phyloP scores from a whole-genome alignment of 1,140 invertebrate species.

The Aplysia californica region DNA sequence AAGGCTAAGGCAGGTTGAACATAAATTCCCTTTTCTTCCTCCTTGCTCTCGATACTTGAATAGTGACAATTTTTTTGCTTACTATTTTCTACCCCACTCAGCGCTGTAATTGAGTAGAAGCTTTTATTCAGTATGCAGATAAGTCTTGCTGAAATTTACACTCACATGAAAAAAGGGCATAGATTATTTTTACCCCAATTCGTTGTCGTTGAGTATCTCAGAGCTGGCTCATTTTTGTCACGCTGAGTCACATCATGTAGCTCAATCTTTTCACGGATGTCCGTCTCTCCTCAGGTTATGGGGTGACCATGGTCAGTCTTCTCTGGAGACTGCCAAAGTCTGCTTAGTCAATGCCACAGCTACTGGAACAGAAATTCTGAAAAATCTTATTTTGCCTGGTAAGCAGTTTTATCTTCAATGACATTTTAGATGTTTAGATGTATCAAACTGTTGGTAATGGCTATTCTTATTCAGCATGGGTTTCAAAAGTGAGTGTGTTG shows the following conservation, averaged over 20 bases:
- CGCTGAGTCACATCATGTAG: not conserved
- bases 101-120: no score
- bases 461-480: no score
- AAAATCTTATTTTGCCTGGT: slow-evolving; percentile 93
- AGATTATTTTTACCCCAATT: no score
- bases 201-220: no score
- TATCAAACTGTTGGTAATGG: no score
- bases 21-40: no score
- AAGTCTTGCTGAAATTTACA: no score
- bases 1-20: not conserved
- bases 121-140: no score
- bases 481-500: no score
- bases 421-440: no score
- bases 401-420: not conserved
- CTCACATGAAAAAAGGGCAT: no score
- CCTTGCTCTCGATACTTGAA: not conserved
- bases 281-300: slow-evolving; percentile 77
- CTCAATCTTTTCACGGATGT: not conserved
- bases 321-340: slow-evolving; percentile 88
- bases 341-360: slow-evolving; percentile 96
- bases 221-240: no score
- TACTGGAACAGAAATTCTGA: slow-evolving; percentile 93
- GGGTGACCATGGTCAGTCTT: slow-evolving; percentile 96
- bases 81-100: not conserved
- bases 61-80: not conserved